Percentiles rank a stretch among this genome's conserved stretches.
Conservation (phyloP, 2,113 vertebrate species). For the Pluvianellus socialis region DNA sequence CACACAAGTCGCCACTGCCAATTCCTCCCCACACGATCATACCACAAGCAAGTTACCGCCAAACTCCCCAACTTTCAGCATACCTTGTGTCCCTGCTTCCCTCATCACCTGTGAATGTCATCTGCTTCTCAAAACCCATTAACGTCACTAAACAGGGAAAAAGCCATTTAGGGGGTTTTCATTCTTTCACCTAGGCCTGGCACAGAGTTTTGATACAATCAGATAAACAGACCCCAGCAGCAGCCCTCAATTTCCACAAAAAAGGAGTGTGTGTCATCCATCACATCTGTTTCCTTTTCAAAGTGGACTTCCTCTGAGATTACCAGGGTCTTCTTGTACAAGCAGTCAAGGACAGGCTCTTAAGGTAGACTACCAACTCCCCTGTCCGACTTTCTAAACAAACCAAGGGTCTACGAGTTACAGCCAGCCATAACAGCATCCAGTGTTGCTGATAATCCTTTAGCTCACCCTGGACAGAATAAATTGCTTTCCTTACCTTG, state of each 20-base stretch:
- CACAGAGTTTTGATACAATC: background rate
- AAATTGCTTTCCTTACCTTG: background rate
- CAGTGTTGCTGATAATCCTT: background rate
- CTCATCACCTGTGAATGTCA: background rate
- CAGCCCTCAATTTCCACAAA: background rate
- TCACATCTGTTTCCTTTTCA: background rate
- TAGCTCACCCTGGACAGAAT: background rate
- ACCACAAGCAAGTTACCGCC: background rate
- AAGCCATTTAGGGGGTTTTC: background rate
- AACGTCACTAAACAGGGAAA: background rate
- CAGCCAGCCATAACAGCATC: background rate
- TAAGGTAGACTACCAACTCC: background rate
- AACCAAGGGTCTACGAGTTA: background rate
- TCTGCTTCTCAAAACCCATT: conserved; percentile 1
- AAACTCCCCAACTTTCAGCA: background rate
- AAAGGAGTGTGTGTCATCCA: background rate
- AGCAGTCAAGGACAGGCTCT: background rate
- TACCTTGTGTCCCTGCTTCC: background rate
- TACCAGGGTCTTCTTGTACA: background rate
- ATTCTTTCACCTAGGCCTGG: background rate
- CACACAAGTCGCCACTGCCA: background rate
- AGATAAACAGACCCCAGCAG: background rate
- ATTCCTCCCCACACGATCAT: background rate
- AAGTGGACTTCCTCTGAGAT: background rate
- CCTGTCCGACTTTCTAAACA: background rate